phyloP scores from a whole-genome alignment of 1,140 invertebrate species.

The Venturia canescens region DNA sequence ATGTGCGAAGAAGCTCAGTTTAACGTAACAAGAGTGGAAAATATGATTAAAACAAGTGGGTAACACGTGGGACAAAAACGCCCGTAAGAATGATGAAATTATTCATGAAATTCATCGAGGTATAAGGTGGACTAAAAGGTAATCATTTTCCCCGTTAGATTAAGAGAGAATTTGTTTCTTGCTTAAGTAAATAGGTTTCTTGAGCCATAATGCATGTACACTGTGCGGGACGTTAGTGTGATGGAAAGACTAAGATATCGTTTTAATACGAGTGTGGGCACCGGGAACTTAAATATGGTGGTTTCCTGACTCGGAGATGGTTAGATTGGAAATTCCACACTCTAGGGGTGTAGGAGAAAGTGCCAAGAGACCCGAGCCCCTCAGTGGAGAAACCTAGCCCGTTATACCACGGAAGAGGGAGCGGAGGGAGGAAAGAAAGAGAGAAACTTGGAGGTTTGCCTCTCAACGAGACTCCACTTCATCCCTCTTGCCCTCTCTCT shows the following conservation, averaged over 20 bases:
- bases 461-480: slow-evolving; percentile 4
- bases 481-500: background rate
- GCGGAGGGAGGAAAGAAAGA: no score
- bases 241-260: slow-evolving; percentile 22
- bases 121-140: background rate
- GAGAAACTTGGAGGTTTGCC: background rate
- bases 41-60: background rate
- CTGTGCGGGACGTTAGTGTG: background rate
- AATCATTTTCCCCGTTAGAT: background rate
- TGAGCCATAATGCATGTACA: background rate
- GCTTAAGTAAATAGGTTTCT: background rate
- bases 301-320: slow-evolving; percentile 50
- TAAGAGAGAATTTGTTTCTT: background rate
- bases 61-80: background rate
- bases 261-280: slow-evolving; percentile 56
- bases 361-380: slow-evolving; percentile 57
- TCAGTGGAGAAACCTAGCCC: slow-evolving; percentile 57
- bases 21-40: background rate
- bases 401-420: slow-evolving; percentile 4
- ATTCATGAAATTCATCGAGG: slow-evolving; percentile 16
- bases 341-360: slow-evolving; percentile 55
- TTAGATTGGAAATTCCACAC: slow-evolving; percentile 65
- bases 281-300: slow-evolving; percentile 57
- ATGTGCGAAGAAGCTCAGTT: background rate
- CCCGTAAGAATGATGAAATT: background rate